These are phyloP conservation scores for Sinotaia quadrata DNA, from an alignment of 2,888 invertebrate species.

Conservation along the genomic window DNA sequence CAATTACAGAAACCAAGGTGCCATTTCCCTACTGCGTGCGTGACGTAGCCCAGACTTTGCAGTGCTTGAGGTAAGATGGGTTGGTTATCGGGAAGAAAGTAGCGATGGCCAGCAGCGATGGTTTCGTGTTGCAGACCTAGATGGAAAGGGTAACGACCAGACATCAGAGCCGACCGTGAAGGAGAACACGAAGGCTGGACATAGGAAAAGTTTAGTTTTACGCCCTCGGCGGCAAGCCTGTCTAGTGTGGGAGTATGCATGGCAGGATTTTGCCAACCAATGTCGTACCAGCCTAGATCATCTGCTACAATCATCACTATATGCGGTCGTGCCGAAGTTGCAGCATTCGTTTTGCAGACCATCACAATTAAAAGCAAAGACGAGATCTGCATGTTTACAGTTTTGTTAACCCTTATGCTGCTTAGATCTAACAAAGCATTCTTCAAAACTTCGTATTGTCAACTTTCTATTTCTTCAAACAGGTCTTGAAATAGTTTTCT, in stretches of 20 bases:
- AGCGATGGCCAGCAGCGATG: neutral
- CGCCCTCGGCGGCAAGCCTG: constrained; percentile 11
- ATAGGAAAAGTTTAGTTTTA: constrained; percentile 16
- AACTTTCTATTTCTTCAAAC: too few species aligned
- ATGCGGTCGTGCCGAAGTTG: constrained; percentile 10
- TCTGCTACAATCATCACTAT: constrained; percentile 41
- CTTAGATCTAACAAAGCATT: too few species aligned
- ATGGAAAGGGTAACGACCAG: constrained; percentile 16
- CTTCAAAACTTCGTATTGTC: too few species aligned
- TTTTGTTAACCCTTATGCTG: too few species aligned
- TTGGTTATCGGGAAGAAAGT: constrained; percentile 6
- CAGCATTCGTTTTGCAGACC: neutral
- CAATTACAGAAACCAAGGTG: constrained; percentile 73
- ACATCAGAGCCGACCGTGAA: constrained; percentile 13
- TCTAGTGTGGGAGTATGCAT: constrained; percentile 67
- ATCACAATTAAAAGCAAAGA: too few species aligned
- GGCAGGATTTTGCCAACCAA: constrained; percentile 70
- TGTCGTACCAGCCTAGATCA: constrained; percentile 68
- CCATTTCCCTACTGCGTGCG: constrained; percentile 70
- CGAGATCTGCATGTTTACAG: too few species aligned
- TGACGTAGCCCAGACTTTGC: constrained; percentile 47
- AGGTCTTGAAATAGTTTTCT: too few species aligned
- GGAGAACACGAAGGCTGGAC: constrained; percentile 18
- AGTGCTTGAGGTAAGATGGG: constrained; percentile 10
- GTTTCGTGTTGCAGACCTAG: constrained; percentile 8